phyloP scores from a whole-genome alignment of 2,888 invertebrate species.

The Gastracanthus pulcherrimus region DNA sequence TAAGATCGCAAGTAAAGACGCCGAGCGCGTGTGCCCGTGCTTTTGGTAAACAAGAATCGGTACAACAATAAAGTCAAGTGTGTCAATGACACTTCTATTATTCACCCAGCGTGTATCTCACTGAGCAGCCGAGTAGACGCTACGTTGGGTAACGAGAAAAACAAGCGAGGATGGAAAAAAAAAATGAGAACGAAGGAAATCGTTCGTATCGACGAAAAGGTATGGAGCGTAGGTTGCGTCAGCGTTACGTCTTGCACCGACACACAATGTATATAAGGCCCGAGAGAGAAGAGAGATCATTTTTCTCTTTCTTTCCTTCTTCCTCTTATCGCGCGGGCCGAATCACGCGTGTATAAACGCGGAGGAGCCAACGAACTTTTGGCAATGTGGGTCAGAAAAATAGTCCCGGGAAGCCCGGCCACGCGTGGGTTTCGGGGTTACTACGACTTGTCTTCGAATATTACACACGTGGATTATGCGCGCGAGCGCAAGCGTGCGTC shows the following conservation, averaged over 20 bases:
- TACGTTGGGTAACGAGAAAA: background rate
- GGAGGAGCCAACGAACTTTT: conserved; percentile 72
- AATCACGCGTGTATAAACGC: background rate
- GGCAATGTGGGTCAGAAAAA: conserved; percentile 75
- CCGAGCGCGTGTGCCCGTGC: background rate
- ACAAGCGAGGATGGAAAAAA: background rate
- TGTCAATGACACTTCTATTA: conserved; percentile 18
- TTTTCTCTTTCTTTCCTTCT: background rate
- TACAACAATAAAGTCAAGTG: conserved; percentile 5
- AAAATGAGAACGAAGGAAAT: background rate
- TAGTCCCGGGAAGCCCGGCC: conserved; percentile 32
- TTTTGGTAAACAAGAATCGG: background rate
- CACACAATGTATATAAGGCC: background rate
- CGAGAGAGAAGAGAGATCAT: background rate
- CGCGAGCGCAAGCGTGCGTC: background rate
- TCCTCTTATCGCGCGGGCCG: conserved; percentile 8
- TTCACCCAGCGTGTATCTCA: background rate
- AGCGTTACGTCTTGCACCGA: conserved; percentile 13
- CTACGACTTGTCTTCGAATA: no score
- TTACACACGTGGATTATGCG: no score
- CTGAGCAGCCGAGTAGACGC: background rate
- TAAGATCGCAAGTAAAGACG: background rate
- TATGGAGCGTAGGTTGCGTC: conserved; percentile 41
- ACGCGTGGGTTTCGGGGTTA: background rate
- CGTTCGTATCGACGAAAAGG: no score